phyloP scores from a whole-genome alignment of 2,888 invertebrate genomes.

The Mythimna albipuncta region DNA sequence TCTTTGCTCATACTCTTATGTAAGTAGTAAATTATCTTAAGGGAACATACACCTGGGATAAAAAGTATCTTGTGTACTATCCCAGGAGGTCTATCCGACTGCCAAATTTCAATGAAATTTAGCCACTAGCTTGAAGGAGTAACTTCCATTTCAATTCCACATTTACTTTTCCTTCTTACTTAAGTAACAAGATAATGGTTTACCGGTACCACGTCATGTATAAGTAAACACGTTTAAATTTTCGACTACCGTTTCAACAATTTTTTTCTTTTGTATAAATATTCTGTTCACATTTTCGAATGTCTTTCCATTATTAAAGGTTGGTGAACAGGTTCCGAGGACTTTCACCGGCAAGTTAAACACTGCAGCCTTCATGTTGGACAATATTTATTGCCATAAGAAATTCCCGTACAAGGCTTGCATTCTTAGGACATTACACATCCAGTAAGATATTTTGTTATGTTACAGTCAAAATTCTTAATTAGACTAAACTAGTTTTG shows the following conservation, averaged over 20 bases:
- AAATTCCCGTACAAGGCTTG: constrained; percentile 31
- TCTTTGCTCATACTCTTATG: no score
- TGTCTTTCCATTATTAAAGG: constrained; percentile 50
- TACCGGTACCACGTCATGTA: not conserved
- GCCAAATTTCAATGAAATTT: no score
- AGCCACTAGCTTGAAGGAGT: no score
- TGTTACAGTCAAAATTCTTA: not conserved
- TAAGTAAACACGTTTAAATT: constrained; percentile 1
- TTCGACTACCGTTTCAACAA: constrained; percentile 4
- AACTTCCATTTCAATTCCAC: not conserved
- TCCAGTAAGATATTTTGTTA: constrained; percentile 15
- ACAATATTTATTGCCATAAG: constrained; percentile 50
- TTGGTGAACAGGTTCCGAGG: constrained; percentile 49
- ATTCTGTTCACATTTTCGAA: constrained; percentile 22
- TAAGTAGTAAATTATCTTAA: no score
- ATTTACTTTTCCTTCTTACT: not conserved
- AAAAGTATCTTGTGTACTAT: no score
- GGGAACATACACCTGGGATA: no score
- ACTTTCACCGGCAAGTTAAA: constrained; percentile 51
- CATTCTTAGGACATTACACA: constrained; percentile 46
- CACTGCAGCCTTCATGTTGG: constrained; percentile 47
- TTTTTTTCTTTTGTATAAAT: not conserved
- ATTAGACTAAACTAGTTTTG: no score
- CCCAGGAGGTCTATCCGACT: no score
- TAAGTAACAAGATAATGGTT: not conserved